Evolutionary conservation across 2,113 vertebrate genomes (phyloP).

Genomic region (Anseranas semipalmata): DNA sequence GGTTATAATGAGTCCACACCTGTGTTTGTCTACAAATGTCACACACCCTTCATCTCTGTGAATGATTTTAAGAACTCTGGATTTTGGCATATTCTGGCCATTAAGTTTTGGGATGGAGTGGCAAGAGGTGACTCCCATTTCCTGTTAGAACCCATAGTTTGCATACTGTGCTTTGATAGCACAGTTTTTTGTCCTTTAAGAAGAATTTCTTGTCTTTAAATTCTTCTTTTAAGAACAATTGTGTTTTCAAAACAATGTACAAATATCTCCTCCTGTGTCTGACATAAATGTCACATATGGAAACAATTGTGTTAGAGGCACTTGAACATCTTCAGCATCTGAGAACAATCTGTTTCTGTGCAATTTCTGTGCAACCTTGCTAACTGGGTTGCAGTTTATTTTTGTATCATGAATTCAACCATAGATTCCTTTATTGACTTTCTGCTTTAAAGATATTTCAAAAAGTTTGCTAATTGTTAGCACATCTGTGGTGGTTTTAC

Average conservation of each 20-base stretch:
- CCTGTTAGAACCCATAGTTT: not conserved
- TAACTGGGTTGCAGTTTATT: not conserved
- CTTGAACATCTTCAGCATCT: not conserved
- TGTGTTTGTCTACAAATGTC: not conserved
- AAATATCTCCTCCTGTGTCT: not conserved
- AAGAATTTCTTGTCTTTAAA: not conserved
- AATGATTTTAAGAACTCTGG: not conserved
- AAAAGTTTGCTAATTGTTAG: not conserved
- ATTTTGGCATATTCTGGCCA: not conserved
- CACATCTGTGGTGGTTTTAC: too few species aligned
- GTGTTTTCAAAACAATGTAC: not conserved
- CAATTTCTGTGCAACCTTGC: not conserved
- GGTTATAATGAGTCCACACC: not conserved
- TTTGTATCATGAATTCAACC: not conserved
- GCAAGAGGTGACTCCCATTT: not conserved
- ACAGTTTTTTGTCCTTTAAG: not conserved
- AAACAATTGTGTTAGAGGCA: not conserved
- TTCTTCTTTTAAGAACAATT: not conserved
- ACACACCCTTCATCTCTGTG: not conserved
- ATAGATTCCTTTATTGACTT: not conserved
- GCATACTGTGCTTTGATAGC: not conserved
- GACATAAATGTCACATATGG: not conserved
- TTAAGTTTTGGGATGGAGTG: not conserved
- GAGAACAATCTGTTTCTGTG: not conserved
- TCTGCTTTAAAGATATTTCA: not conserved